Evolutionary conservation across 2,797 vertebrate species (phyloP).

Genomic region (Basileuterus tristriatus): DNA sequence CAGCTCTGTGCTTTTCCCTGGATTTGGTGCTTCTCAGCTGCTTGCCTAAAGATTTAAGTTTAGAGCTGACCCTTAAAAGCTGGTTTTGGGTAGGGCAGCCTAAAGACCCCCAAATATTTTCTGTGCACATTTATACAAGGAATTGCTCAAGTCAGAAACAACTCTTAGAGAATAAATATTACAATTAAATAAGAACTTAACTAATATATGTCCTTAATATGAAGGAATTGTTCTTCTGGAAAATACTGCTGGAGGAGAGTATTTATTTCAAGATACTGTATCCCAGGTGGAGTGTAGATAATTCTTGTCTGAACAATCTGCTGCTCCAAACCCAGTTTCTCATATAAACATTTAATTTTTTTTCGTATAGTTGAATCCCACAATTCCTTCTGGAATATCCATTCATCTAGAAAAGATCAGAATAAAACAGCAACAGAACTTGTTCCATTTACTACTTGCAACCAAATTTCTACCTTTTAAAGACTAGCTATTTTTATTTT

Average conservation of each 20-base stretch:
- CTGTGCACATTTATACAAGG: accelerated
- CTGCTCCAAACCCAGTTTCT: not conserved
- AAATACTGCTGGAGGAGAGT: not conserved
- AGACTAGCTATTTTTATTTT: not conserved
- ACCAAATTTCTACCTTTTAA: not conserved
- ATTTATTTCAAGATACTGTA: not conserved
- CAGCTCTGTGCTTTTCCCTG: not conserved
- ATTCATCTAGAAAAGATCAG: not conserved
- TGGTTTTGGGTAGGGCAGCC: not conserved
- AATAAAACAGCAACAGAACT: not conserved
- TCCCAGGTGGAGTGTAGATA: not conserved
- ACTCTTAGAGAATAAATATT: not conserved
- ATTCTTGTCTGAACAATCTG: not conserved
- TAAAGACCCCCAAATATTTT: not conserved
- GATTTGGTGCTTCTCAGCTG: not conserved
- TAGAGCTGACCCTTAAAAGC: not conserved
- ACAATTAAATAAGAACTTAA: not conserved
- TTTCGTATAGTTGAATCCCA: not conserved
- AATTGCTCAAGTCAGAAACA: not conserved
- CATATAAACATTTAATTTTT: not conserved
- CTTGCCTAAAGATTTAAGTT: not conserved
- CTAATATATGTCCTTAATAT: not conserved
- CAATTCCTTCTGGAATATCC: not conserved
- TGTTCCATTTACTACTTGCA: not conserved
- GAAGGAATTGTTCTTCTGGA: not conserved